Conservation (phyloP, 2,113 vertebrate genomes). For the Pseudolaguvia tuberculata region DNA sequence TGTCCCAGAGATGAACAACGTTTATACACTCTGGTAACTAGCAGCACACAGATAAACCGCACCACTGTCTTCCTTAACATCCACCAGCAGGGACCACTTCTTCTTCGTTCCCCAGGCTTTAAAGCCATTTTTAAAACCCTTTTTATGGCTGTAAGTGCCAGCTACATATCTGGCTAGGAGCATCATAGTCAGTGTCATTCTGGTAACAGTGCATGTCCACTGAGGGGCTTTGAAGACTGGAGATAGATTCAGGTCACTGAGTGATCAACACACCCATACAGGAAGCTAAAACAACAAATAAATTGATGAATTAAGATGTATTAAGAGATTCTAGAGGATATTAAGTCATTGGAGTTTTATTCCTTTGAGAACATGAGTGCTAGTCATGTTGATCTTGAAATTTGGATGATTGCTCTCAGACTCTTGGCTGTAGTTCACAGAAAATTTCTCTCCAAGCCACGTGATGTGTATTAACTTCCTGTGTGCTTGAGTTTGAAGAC, state of each 20-base stretch:
- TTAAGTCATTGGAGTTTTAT: background rate
- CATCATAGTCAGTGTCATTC: constrained; percentile 44
- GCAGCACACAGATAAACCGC: constrained; percentile 50
- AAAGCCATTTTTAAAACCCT: constrained; percentile 34
- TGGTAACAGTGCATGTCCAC: constrained; percentile 45
- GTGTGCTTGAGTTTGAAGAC: constrained; percentile 31
- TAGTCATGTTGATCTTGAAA: constrained; percentile 18
- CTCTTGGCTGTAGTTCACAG: background rate
- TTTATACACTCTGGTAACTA: constrained; percentile 39
- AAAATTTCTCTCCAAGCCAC: background rate
- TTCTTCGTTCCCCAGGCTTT: constrained; percentile 21
- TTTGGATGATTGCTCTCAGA: background rate
- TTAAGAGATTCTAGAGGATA: too few relatives aligned
- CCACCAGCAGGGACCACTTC: constrained; percentile 41
- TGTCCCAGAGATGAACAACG: background rate
- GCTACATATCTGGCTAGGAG: constrained; percentile 19
- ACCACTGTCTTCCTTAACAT: constrained; percentile 15
- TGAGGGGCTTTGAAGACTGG: background rate
- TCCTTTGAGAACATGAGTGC: constrained; percentile 10
- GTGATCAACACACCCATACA: constrained; percentile 41
- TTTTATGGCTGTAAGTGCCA: background rate
- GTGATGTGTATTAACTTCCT: constrained; percentile 26
- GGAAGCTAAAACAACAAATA: constrained; percentile 12
- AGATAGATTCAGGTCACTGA: constrained; percentile 42
- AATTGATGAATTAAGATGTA: too few relatives aligned